phyloP scores from a whole-genome alignment of 2,888 invertebrate genomes.

The Rotaria magnacalcarata region DNA sequence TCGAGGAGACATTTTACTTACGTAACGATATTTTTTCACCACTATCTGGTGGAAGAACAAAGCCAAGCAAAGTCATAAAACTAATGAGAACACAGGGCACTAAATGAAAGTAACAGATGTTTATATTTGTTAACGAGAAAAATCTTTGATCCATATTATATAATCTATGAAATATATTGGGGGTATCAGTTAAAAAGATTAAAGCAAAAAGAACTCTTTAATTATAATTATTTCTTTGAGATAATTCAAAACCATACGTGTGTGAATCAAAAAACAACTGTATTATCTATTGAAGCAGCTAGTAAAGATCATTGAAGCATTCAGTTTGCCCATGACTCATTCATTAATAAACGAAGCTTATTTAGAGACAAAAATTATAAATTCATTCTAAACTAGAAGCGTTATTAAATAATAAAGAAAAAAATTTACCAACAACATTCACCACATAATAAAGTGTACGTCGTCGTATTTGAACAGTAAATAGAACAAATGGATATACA shows the following conservation, averaged over 20 bases:
- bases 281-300: background rate
- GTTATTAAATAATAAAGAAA: background rate
- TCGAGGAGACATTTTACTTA: background rate
- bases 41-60: constrained; percentile 44
- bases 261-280: background rate
- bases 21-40: constrained; percentile 45
- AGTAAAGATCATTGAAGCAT: background rate
- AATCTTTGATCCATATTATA: too few species aligned
- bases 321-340: background rate
- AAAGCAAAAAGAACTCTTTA: too few species aligned
- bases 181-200: too few species aligned
- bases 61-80: constrained; percentile 45
- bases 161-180: too few species aligned
- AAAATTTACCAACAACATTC: constrained; percentile 37
- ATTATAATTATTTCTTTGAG: too few species aligned
- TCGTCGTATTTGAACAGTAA: constrained; percentile 43
- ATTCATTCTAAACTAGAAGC: background rate
- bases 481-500: constrained; percentile 45
- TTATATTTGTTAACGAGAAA: too few species aligned
- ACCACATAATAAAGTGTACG: constrained; percentile 45
- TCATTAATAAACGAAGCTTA: background rate
- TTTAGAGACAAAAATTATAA: background rate
- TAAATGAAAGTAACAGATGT: background rate
- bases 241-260: background rate
- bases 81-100: constrained; percentile 44